phyloP scores from a whole-genome alignment of 1,140 invertebrate genomes.

The Mylabris phalerata region DNA sequence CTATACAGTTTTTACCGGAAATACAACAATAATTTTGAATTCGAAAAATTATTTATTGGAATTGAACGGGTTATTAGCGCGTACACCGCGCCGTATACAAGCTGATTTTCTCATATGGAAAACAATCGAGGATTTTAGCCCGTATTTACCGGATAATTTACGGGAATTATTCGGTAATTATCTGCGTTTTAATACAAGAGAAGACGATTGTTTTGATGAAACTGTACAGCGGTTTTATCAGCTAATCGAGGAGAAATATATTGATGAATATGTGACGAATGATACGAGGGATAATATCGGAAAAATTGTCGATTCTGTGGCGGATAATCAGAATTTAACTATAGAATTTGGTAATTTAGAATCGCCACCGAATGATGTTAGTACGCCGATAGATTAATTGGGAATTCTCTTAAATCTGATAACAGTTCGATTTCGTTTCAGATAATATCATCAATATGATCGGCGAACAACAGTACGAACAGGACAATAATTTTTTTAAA shows the following conservation, averaged over 20 bases:
- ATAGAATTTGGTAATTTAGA: no score
- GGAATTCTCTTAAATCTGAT: background rate
- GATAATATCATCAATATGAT: constrained; percentile 2
- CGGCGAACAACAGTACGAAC: background rate
- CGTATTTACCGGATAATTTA: constrained; percentile 3
- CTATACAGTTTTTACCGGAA: background rate
- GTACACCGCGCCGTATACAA: constrained; percentile 1
- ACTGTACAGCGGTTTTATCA: constrained; percentile 4
- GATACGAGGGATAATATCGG: no score
- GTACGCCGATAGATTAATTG: no score
- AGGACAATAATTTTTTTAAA: constrained; percentile 4
- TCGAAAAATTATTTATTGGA: constrained; percentile 6
- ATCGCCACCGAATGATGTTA: no score
- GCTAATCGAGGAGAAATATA: background rate
- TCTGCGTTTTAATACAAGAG: background rate
- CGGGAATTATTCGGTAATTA: constrained; percentile 2
- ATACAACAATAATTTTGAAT: background rate
- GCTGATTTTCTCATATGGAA: constrained; percentile 8
- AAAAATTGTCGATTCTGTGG: no score
- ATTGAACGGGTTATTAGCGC: background rate
- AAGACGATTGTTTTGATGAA: constrained; percentile 5
- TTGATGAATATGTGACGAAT: background rate
- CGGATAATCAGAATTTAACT: no score
- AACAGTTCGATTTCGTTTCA: constrained; percentile 1
- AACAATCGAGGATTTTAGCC: background rate